Conservation (phyloP, 2,113 vertebrate genomes). For the Cygnus atratus region DNA sequence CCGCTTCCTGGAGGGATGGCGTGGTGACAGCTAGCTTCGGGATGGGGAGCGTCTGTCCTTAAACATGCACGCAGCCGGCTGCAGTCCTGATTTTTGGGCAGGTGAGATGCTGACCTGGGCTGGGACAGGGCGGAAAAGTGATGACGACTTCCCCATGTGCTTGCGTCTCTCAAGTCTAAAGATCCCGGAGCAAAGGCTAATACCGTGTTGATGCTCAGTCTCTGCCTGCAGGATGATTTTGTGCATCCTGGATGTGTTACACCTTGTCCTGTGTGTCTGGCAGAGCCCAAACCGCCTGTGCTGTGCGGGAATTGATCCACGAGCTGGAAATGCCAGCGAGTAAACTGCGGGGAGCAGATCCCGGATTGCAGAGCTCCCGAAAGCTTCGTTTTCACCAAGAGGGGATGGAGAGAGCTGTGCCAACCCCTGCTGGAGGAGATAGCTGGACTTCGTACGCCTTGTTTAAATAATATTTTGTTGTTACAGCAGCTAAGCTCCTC, state of each 20-base stretch:
- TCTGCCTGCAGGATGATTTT: background rate
- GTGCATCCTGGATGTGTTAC: background rate
- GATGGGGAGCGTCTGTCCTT: background rate
- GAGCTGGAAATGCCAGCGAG: background rate
- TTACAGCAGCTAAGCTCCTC: conserved; percentile 53
- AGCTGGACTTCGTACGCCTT: background rate
- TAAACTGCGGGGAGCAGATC: background rate
- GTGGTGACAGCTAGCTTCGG: background rate
- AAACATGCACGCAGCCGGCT: background rate
- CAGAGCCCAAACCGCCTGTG: background rate
- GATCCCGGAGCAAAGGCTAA: background rate
- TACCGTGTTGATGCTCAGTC: background rate
- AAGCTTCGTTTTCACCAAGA: background rate
- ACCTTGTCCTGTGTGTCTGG: too few relatives aligned
- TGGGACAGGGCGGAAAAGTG: too few relatives aligned
- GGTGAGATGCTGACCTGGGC: background rate
- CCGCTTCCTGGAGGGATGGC: background rate
- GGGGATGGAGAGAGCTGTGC: background rate
- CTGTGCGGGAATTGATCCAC: background rate
- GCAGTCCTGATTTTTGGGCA: background rate
- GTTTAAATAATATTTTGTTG: conserved; percentile 70
- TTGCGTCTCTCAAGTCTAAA: background rate
- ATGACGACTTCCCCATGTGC: accelerated
- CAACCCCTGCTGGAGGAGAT: background rate
- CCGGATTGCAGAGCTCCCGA: background rate